These are phyloP conservation scores for Drosophila sucinea DNA, from an alignment of 1,140 invertebrate genomes.

Conservation along the genomic window DNA sequence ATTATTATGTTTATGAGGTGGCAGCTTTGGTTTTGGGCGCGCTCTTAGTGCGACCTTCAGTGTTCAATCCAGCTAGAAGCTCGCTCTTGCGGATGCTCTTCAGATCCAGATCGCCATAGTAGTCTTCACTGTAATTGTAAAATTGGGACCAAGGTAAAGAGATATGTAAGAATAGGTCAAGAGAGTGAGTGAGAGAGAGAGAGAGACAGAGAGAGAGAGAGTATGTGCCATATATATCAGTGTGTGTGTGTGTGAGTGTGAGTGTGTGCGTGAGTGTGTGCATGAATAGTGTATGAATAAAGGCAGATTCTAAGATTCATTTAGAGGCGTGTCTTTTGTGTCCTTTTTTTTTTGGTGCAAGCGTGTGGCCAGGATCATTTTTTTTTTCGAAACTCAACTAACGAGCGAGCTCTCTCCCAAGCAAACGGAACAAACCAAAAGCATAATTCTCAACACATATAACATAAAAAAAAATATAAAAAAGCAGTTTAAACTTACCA, in stretches of 20 bases:
- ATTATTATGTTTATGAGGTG: conserved; percentile 78
- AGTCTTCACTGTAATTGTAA: conserved; percentile 93
- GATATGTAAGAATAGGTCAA: conserved; percentile 76
- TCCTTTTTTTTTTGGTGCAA: conserved; percentile 39
- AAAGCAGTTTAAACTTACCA: conserved; percentile 88
- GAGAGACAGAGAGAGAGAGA: conserved; percentile 33
- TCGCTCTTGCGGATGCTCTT: conserved; percentile 96
- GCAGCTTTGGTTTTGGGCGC: conserved; percentile 82
- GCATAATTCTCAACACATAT: conserved; percentile 21
- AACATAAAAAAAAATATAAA: background rate
- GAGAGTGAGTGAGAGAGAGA: conserved; percentile 28
- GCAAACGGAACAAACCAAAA: conserved; percentile 59
- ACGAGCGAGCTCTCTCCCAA: conserved; percentile 20
- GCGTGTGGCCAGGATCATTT: conserved; percentile 45
- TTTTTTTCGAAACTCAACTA: conserved; percentile 20
- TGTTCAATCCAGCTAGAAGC: conserved; percentile 90
- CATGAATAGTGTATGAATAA: background rate
- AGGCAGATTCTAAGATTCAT: conserved; percentile 14
- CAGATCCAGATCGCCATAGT: conserved; percentile 96
- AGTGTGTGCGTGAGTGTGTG: conserved; percentile 21
- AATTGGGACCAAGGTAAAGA: conserved; percentile 76
- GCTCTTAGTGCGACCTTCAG: conserved; percentile 84
- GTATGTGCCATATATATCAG: background rate
- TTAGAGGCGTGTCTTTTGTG: conserved; percentile 6
- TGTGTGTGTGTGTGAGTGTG: conserved; percentile 28